Conservation (phyloP, 2,797 vertebrate species). For the Labeo calbasu region DNA sequence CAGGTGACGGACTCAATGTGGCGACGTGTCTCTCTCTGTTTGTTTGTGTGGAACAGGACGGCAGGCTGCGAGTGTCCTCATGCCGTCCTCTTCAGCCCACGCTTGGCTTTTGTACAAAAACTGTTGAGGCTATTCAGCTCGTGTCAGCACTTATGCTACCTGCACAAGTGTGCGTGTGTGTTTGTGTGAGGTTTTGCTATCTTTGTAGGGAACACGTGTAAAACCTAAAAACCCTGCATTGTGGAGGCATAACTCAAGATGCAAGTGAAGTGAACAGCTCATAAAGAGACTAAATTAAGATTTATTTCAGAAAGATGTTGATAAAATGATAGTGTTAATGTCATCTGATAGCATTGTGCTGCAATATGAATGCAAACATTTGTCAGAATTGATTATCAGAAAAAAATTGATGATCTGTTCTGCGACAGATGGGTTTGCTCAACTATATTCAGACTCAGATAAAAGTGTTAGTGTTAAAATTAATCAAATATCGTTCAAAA, state of each 20-base stretch:
- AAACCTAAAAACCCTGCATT: not conserved
- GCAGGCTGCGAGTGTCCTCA: conserved; percentile 33
- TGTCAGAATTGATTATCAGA: not conserved
- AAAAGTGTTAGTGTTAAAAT: not conserved
- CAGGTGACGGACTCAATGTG: conserved; percentile 24
- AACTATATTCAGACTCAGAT: too few relatives aligned
- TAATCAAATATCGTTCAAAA: too few relatives aligned
- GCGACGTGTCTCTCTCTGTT: conserved; percentile 2
- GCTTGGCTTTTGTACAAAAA: conserved; percentile 47
- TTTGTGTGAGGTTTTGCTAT: conserved; percentile 18
- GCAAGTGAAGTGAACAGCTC: not conserved
- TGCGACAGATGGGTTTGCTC: not conserved
- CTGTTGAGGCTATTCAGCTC: conserved; percentile 30
- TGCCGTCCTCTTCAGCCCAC: conserved; percentile 49
- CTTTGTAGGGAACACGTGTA: not conserved
- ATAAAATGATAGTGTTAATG: not conserved
- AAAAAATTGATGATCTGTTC: not conserved
- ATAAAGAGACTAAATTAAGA: not conserved
- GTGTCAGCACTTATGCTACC: conserved; percentile 45
- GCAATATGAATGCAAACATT: not conserved
- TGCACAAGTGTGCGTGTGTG: conserved; percentile 12
- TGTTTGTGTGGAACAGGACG: conserved; percentile 16
- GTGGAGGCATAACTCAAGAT: not conserved
- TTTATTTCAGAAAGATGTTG: not conserved
- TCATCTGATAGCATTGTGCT: not conserved